These are phyloP conservation scores for Dascillus cervinus DNA, from an alignment of 2,888 invertebrate species.

Conservation along the genomic window DNA sequence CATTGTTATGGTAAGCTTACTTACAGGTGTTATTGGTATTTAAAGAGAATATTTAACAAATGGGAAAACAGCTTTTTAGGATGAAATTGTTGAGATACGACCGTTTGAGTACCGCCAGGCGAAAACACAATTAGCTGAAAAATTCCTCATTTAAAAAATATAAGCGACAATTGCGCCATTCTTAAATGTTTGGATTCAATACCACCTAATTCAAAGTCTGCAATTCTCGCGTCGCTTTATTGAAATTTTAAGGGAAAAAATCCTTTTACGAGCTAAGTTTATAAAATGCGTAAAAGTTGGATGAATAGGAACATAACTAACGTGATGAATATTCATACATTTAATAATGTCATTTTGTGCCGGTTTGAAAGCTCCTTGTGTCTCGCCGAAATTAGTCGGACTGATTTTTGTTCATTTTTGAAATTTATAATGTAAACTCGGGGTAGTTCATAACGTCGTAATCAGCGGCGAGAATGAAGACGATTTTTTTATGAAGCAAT, in stretches of 20 bases:
- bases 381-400: no score
- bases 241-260: constrained; percentile 30
- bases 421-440: no score
- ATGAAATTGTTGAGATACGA: background rate
- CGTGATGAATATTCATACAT: constrained; percentile 34
- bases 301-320: constrained; percentile 33
- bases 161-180: constrained; percentile 34
- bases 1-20: no score
- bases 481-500: background rate
- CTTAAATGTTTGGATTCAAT: constrained; percentile 33
- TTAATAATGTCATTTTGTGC: constrained; percentile 21
- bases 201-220: constrained; percentile 34
- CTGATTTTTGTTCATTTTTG: no score
- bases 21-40: no score
- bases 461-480: no score
- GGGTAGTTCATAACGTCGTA: no score
- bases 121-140: constrained; percentile 28
- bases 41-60: no score
- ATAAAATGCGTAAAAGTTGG: constrained; percentile 31
- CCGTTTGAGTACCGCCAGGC: constrained; percentile 15
- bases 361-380: no score
- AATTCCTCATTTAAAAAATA: constrained; percentile 31
- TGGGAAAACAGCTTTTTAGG: background rate
- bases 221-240: constrained; percentile 32
- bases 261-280: constrained; percentile 33